Base-by-base conservation (phyloP, 2,888 invertebrate genomes). In the Volucella inflata region DNA sequence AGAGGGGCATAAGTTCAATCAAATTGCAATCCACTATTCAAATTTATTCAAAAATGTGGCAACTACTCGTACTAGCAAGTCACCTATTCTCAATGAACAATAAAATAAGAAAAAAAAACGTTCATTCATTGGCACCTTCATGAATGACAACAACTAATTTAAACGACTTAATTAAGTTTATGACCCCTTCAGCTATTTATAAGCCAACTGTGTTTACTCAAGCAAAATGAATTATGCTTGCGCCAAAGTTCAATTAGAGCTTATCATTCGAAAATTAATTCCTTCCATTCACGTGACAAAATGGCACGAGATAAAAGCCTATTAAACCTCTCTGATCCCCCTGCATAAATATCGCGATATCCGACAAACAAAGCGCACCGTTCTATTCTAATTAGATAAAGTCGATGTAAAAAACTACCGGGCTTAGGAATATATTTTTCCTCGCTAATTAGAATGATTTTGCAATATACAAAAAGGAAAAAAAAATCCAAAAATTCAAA, bases 201-300 rank as follows among this genome's bases (percentile, higher is more conserved):
- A n/a, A 38, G 12, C 48, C 21, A 21, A 21, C 21, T 21, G 1
- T 21, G 21, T 21, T 21, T 1, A 21, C 1, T 2, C 21, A n/a
- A 2, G 21, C 21, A 21, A 21, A 21, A 21, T 21, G 2, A 21
- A 38, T 46, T 57, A 70, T 30, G 30, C 42, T 57, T 38, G 30
- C 57, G 48, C 50, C 55, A 65, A 75, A 50, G 16, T 53, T 72
- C 38, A 72, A 72, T 72, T 65, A 65, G 11, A 65, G 30, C 57
- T 59, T 59, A 59, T 48, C 59, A 21, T 21, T 59, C 16, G 36
- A 30, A 55, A 42, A 12, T 38, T 21, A 57, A 36, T n/a, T 64
- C 48, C 14, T n/a, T 38, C n/a, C 21, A 50, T 51, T 71, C 59
- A 65, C 65, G 75, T 75, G 75, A 75, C 65, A 67, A 50, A 17